A percentile compares a stretch with the other conserved stretches of the same genome.
These are phyloP conservation scores for Magallana nippona DNA, from an alignment of 2,888 invertebrate genomes.

Conservation along the genomic window DNA sequence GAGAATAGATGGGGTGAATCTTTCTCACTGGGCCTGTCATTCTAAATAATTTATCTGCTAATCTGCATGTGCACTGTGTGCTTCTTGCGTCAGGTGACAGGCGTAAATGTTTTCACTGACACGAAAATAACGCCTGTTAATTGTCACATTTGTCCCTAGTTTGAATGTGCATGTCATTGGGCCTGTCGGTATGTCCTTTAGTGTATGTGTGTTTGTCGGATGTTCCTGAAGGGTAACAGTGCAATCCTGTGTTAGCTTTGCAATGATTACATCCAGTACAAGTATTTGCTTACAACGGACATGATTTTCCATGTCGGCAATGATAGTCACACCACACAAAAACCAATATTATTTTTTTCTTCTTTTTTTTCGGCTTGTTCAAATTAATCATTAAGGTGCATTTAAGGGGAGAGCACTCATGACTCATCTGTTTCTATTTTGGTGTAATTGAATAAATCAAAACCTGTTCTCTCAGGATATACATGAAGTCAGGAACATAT, in stretches of 20 bases:
- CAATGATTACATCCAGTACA: background rate
- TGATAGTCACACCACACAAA: constrained; percentile 4
- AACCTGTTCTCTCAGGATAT: constrained; percentile 3
- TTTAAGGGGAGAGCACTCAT: constrained; percentile 20
- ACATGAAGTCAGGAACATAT: background rate
- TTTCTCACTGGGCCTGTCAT: constrained; percentile 13
- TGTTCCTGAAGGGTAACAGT: background rate
- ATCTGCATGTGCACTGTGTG: constrained; percentile 8
- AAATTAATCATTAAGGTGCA: constrained; percentile 26
- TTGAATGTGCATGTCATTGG: background rate
- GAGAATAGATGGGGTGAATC: background rate
- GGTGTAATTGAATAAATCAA: constrained; percentile 27
- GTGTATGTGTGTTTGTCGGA: background rate
- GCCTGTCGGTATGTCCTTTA: background rate
- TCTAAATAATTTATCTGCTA: background rate
- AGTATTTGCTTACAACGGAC: constrained; percentile 5
- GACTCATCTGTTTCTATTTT: constrained; percentile 35
- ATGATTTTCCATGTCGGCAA: background rate
- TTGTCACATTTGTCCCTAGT: background rate
- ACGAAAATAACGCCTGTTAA: background rate
- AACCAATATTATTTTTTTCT: background rate
- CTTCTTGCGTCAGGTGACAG: background rate
- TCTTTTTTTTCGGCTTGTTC: background rate
- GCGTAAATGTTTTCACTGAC: constrained; percentile 24
- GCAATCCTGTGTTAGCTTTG: background rate